Percentiles rank a stretch among this genome's conserved stretches.
phyloP scores from a whole-genome alignment of 2,797 vertebrate species.

The Epinephelus awoara region DNA sequence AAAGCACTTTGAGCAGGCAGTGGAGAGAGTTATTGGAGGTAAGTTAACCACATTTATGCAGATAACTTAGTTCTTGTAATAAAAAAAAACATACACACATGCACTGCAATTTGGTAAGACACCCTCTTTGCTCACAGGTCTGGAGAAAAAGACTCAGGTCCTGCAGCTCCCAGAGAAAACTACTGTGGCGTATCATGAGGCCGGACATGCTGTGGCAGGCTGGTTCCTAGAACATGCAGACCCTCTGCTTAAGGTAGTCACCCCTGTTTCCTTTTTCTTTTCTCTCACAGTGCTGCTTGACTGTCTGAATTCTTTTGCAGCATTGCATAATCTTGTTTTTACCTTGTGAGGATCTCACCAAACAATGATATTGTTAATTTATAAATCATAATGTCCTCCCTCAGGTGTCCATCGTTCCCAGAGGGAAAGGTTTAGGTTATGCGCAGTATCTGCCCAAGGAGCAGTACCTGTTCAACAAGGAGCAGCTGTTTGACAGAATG shows the following conservation, averaged over 20 bases:
- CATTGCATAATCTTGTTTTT: neutral
- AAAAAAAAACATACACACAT: neutral
- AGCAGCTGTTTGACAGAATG: conserved; percentile 97
- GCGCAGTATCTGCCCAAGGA: conserved; percentile 95
- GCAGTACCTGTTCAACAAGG: conserved; percentile 93
- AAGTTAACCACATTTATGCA: conserved; percentile 28
- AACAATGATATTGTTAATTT: neutral
- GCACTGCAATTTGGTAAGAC: neutral
- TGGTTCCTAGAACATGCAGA: conserved; percentile 98
- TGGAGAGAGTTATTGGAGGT: conserved; percentile 96
- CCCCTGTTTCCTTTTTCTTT: neutral
- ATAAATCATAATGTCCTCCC: neutral
- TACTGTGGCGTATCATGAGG: conserved; percentile 95
- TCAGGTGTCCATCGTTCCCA: conserved; percentile 96
- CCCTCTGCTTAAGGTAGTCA: conserved; percentile 92
- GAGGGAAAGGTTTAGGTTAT: conserved; percentile 94
- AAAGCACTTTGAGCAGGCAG: conserved; percentile 94
- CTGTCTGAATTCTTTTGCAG: neutral
- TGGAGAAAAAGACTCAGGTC: conserved; percentile 95
- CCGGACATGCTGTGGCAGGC: conserved; percentile 94
- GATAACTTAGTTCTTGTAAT: neutral
- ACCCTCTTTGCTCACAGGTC: conserved; percentile 79
- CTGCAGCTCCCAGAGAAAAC: conserved; percentile 94
- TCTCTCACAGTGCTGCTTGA: neutral
- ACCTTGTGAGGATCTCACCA: neutral